Percentiles rank a stretch among this genome's conserved stretches.
phyloP scores from a whole-genome alignment of 2,888 invertebrate species.

The Meganola albula region DNA sequence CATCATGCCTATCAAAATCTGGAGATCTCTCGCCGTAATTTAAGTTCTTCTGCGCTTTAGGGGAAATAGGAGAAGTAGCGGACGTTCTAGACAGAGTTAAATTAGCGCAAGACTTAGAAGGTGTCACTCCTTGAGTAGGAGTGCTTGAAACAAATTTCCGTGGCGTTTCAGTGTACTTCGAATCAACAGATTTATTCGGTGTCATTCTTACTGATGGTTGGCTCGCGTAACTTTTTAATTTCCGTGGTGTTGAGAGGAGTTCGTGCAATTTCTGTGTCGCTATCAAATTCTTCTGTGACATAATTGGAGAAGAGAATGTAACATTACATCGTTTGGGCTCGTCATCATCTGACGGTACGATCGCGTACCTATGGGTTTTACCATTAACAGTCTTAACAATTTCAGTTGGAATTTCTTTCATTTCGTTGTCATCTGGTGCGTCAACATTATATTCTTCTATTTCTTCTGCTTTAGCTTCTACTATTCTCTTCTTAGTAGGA shows the following conservation, averaged over 20 bases:
- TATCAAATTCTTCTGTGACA: constrained; percentile 79
- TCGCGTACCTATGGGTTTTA: constrained; percentile 76
- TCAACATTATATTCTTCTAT: constrained; percentile 77
- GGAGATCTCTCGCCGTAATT: constrained; percentile 70
- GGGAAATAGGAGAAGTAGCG: constrained; percentile 59
- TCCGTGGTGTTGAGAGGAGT: constrained; percentile 84
- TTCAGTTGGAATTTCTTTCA: constrained; percentile 77
- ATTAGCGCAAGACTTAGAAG: constrained; percentile 72
- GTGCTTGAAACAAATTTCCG: constrained; percentile 57
- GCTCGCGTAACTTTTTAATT: constrained; percentile 70
- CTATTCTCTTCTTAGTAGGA: constrained; percentile 68
- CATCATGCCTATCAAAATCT: constrained; percentile 53
- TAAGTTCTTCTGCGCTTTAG: constrained; percentile 77
- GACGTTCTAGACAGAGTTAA: constrained; percentile 37
- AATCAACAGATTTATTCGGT: constrained; percentile 44
- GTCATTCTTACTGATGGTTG: constrained; percentile 72
- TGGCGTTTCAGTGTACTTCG: constrained; percentile 17
- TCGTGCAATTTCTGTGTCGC: constrained; percentile 89
- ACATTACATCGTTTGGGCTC: constrained; percentile 57
- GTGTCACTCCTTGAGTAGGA: constrained; percentile 61
- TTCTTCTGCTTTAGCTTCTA: constrained; percentile 63
- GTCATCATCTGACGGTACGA: constrained; percentile 77
- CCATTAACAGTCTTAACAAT: constrained; percentile 82
- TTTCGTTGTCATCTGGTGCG: constrained; percentile 67
- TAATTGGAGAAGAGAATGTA: constrained; percentile 61